These are phyloP conservation scores for Drosophila lacteicornis DNA, from an alignment of 1,140 invertebrate genomes.

Conservation along the genomic window DNA sequence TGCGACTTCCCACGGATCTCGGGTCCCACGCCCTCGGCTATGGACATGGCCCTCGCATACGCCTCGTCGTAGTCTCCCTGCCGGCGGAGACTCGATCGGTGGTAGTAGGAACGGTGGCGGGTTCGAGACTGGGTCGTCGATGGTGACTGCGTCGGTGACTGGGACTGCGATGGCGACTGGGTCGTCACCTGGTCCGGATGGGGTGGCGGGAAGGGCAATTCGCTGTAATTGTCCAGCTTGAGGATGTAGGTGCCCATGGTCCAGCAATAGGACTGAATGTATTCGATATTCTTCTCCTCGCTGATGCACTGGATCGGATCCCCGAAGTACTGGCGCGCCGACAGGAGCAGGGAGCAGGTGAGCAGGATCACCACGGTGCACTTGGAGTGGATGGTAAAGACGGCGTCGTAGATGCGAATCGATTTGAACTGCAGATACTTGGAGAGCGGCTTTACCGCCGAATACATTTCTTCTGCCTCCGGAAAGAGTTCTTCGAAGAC, in stretches of 20 bases:
- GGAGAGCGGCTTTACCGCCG: slow-evolving; percentile 80
- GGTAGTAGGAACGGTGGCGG: background rate
- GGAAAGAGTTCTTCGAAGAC: slow-evolving; percentile 66
- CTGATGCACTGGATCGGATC: slow-evolving; percentile 89
- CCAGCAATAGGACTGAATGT: slow-evolving; percentile 91
- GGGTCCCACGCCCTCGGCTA: slow-evolving; percentile 74
- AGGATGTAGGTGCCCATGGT: slow-evolving; percentile 91
- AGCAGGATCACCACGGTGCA: slow-evolving; percentile 89
- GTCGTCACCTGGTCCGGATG: background rate
- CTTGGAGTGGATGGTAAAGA: slow-evolving; percentile 89
- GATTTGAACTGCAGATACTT: slow-evolving; percentile 87
- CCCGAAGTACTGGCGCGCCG: slow-evolving; percentile 90
- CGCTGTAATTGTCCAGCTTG: slow-evolving; percentile 54
- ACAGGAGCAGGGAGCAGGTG: slow-evolving; percentile 88
- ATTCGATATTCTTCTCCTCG: slow-evolving; percentile 86
- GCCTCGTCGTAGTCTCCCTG: slow-evolving; percentile 60
- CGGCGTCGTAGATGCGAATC: slow-evolving; percentile 88
- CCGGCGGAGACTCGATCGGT: slow-evolving; percentile 8
- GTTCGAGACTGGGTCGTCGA: background rate
- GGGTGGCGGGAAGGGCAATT: background rate
- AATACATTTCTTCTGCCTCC: slow-evolving; percentile 78
- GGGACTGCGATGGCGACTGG: background rate
- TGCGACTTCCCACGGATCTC: slow-evolving; percentile 85
- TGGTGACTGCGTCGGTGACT: background rate
- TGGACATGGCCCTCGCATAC: slow-evolving; percentile 62